Evolutionary conservation across 2,113 vertebrate genomes (phyloP).

Genomic region (Pleuronectes platessa): DNA sequence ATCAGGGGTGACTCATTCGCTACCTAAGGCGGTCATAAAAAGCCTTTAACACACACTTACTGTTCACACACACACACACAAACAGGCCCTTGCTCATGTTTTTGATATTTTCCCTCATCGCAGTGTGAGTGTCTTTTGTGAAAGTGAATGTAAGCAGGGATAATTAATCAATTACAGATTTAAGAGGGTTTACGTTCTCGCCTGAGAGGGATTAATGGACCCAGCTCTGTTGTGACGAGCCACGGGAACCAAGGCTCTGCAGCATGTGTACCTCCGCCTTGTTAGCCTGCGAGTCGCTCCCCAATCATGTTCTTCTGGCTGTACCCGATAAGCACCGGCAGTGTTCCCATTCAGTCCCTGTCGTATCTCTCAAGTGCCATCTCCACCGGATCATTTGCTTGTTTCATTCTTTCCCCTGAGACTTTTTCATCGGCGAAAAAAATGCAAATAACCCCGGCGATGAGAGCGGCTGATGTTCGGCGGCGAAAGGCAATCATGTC

Average conservation of each 20-base stretch:
- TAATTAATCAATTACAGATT: constrained; percentile 63
- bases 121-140: constrained; percentile 33
- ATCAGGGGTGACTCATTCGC: no score
- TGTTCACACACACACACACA: neutral
- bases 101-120: constrained; percentile 32
- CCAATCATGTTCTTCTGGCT: constrained; percentile 55
- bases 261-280: constrained; percentile 35
- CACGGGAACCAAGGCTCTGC: constrained; percentile 6
- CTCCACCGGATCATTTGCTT: constrained; percentile 55
- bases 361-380: constrained; percentile 52
- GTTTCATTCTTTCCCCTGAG: constrained; percentile 25
- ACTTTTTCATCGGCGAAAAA: constrained; percentile 30
- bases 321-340: constrained; percentile 46
- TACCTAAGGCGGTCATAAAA: no score
- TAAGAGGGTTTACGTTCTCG: constrained; percentile 51
- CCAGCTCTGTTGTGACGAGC: constrained; percentile 42
- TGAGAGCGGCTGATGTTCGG: constrained; percentile 40
- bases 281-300: constrained; percentile 20
- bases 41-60: no score
- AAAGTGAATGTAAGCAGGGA: constrained; percentile 29
- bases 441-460: constrained; percentile 41
- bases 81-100: constrained; percentile 15
- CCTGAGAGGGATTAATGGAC: constrained; percentile 59
- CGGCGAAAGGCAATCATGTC: constrained; percentile 49
- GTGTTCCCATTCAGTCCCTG: constrained; percentile 29